These are phyloP conservation scores for Euspilapteryx auroguttella DNA, from an alignment of 2,888 invertebrate species.

Conservation along the genomic window DNA sequence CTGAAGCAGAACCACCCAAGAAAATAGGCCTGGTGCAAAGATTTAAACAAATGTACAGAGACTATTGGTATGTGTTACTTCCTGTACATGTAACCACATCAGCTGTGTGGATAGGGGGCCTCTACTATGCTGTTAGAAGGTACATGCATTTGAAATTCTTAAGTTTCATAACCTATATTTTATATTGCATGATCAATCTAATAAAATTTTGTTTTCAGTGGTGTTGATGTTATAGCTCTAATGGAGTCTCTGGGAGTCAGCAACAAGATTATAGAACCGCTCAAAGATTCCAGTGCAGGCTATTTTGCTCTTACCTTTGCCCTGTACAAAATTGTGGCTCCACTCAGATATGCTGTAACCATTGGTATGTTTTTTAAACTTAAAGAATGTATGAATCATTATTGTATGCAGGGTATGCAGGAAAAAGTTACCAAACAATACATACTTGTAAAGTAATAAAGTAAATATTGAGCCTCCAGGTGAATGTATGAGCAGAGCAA, in stretches of 20 bases:
- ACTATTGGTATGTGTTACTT: constrained; percentile 95
- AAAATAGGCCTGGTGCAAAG: constrained; percentile 72
- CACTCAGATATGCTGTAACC: constrained; percentile 89
- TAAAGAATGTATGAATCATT: no score
- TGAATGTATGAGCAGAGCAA: no score
- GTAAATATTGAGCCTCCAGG: no score
- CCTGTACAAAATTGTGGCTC: constrained; percentile 91
- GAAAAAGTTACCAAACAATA: constrained; percentile 1
- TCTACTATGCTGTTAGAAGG: constrained; percentile 87
- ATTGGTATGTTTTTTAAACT: no score
- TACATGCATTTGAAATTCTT: constrained; percentile 45
- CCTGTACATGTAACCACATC: constrained; percentile 93
- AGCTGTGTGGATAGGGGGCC: constrained; percentile 82
- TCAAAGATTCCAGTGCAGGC: constrained; percentile 82
- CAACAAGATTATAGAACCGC: constrained; percentile 74
- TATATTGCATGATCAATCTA: no score
- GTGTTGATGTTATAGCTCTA: constrained; percentile 83
- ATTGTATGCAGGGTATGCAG: no score
- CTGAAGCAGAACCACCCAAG: no score
- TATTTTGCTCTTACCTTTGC: constrained; percentile 88
- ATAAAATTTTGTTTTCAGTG: constrained; percentile 72
- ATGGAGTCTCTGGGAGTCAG: constrained; percentile 78
- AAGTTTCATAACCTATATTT: no score
- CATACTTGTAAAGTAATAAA: no score
- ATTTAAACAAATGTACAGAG: constrained; percentile 90